Conservation (phyloP, 92 coral and sea anemone genomes). For the Porites evermanni region DNA sequence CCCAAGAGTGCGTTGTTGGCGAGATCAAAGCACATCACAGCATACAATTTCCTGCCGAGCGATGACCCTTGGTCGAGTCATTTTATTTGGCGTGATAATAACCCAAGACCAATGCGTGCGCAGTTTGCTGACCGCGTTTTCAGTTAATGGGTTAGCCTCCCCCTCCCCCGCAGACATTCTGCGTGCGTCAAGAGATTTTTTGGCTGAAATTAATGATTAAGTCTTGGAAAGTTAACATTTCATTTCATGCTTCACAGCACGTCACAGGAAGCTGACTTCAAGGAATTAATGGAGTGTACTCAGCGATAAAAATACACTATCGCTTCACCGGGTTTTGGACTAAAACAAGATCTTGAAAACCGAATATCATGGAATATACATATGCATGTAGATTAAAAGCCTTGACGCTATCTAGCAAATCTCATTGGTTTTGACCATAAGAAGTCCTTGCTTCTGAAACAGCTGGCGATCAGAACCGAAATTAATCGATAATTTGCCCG, state of each 20-base stretch:
- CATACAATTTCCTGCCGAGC: conserved; percentile 11
- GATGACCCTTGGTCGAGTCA: conserved; percentile 17
- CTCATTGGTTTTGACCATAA: conserved; percentile 3
- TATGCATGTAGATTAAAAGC: not conserved
- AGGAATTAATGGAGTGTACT: not conserved
- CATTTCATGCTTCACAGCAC: not conserved
- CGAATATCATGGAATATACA: conserved; percentile 5
- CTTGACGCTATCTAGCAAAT: conserved; percentile 24
- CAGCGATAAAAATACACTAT: not conserved
- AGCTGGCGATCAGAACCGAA: conserved; percentile 25
- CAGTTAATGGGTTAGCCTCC: not conserved
- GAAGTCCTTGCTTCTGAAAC: conserved; percentile 1
- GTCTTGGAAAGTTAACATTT: too few species aligned
- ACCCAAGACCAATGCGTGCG: conserved; percentile 43
- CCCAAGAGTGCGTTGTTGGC: not conserved
- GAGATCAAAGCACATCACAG: conserved; percentile 25
- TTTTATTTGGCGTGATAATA: conserved; percentile 11
- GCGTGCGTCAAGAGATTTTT: not conserved
- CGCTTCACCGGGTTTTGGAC: not conserved
- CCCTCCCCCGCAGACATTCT: too few species aligned
- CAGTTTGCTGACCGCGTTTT: conserved; percentile 11
- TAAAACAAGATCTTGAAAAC: not conserved
- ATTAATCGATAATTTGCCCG: conserved; percentile 13
- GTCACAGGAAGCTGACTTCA: conserved; percentile 10
- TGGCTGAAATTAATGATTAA: not conserved